Evolutionary conservation across 2,797 vertebrate species (phyloP).

Genomic region (Falco columbarius): DNA sequence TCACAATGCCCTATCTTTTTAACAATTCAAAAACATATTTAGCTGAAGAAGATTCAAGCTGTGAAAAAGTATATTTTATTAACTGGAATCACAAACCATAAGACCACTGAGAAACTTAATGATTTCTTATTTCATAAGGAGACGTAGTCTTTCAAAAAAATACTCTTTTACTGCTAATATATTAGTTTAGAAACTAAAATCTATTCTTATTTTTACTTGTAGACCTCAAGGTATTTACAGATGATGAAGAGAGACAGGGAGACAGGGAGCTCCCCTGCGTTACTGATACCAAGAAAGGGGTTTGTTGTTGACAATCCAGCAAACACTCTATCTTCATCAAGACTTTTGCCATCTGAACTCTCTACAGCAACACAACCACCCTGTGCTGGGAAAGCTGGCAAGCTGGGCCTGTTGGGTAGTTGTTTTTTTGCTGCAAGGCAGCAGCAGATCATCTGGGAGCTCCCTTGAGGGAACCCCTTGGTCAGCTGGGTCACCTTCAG

Average conservation of each 20-base stretch:
- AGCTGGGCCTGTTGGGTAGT: neutral
- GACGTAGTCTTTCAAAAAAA: neutral
- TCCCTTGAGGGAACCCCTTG: accelerated
- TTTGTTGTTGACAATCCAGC: neutral
- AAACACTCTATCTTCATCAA: neutral
- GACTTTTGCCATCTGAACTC: neutral
- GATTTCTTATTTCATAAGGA: neutral
- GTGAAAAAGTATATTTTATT: neutral
- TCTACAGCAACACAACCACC: neutral
- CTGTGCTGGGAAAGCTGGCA: neutral
- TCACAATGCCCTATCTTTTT: neutral
- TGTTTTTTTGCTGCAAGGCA: neutral
- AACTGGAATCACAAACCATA: neutral
- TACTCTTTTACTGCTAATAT: neutral
- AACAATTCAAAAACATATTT: neutral
- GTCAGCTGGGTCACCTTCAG: neutral
- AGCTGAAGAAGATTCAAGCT: neutral
- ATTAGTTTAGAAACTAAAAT: neutral
- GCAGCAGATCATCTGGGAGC: accelerated
- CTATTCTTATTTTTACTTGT: neutral
- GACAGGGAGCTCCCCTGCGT: accelerated
- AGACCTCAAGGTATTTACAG: neutral
- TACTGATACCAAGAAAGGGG: neutral
- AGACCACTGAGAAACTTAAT: neutral
- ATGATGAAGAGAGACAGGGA: neutral